A percentile compares a stretch with the other conserved stretches of the same genome.
Conservation (phyloP, 2,113 vertebrate species). For the Paracanthobrama guichenoti region DNA sequence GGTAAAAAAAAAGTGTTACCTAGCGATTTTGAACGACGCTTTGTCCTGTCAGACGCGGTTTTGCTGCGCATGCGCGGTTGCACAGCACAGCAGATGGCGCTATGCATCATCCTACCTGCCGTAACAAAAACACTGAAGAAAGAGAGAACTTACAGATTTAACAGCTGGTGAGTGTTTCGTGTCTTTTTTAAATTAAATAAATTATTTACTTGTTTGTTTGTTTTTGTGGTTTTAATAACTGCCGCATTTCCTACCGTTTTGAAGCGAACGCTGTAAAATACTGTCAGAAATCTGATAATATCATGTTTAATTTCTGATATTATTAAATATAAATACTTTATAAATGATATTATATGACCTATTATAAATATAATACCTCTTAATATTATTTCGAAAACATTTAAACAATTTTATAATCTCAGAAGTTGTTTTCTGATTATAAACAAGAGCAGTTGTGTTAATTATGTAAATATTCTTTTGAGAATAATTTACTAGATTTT, state of each 20-base stretch:
- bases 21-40: too few species aligned
- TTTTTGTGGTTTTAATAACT: neutral
- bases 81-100: too few species aligned
- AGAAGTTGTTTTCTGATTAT: neutral
- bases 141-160: too few species aligned
- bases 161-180: too few species aligned
- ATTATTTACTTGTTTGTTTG: too few species aligned
- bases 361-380: too few species aligned
- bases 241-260: neutral
- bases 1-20: too few species aligned
- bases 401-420: neutral
- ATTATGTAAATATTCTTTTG: neutral
- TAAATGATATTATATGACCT: neutral
- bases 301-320: neutral
- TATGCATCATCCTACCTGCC: too few species aligned
- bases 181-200: too few species aligned
- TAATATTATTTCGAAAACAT: neutral
- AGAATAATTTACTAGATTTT: neutral
- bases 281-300: neutral
- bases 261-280: neutral
- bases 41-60: too few species aligned
- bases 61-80: too few species aligned
- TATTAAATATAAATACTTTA: neutral
- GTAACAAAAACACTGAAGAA: too few species aligned
- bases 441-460: neutral